Base-by-base conservation (phyloP, 2,888 invertebrate species). In the Drosophila antonietae region DNA sequence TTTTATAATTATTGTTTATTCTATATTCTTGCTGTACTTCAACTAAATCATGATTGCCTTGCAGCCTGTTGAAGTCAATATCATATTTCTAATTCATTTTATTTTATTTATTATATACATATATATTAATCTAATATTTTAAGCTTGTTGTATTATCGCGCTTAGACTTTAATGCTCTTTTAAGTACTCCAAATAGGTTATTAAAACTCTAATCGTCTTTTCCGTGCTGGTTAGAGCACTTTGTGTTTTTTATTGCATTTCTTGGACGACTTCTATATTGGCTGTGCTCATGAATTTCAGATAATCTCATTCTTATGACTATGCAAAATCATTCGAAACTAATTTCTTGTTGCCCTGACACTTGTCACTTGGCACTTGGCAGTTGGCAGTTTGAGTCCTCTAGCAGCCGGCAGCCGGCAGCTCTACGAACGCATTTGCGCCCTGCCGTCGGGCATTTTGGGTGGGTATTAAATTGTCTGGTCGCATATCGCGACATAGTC, bases 391-490 rank as follows among this genome's bases (percentile, higher is more conserved):
- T 46, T 20, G 44, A 12, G 12, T 20, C 12, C 12, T 47, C 58
- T 20, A 15, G 35, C 18, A 51, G 52, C n/a, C 37, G 43, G 58
- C 41, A 3, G 35, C 12, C 12, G 35, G 37, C 37, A 37, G 37
- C 6, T 15, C 75, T 65, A 70, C 75, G 73, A 75, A 68, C 72
- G 61, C 71, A 87, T 71, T 81, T 70, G 72, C 72, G 78, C 63
- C 57, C 62, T 60, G 71, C 68, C 73, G 14, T 83, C 55, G 83
- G 73, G 70, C 73, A 56, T 70, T 78, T 76, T 75, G 51, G 60
- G 61, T 43, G 43, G 63, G 84, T 78, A 86, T 86, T 80, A 86
- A 85, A 83, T 78, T 80, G 88, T 84, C 84, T 84, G 88, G 83
- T 77, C 86, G 81, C 83, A 80, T 78, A 78, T 83, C 83, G 78